Conservation (phyloP, 2,113 vertebrate species). For the Oryzias curvinotus region DNA sequence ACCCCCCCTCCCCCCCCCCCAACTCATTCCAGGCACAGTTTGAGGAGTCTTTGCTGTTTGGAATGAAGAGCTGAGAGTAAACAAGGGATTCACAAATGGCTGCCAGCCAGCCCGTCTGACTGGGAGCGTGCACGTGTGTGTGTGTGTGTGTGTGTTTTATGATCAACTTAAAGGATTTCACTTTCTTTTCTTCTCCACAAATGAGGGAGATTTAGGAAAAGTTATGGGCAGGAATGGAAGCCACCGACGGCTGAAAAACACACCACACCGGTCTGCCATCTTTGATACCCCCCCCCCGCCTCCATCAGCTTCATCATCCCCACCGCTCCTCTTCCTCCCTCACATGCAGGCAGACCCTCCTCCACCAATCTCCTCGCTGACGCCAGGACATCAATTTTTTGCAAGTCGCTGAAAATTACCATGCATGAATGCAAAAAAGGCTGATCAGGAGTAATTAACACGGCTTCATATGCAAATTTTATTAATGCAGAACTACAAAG, state of each 20-base stretch:
- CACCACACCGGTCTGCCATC: constrained; percentile 53
- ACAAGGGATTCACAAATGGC: constrained; percentile 65
- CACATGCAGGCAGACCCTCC: constrained; percentile 33
- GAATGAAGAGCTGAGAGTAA: constrained; percentile 58
- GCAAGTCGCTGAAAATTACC: constrained; percentile 99
- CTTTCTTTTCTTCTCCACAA: constrained; percentile 54
- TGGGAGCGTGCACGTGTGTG: neutral
- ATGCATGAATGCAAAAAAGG: constrained; percentile 99
- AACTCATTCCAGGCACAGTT: constrained; percentile 25
- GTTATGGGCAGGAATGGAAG: constrained; percentile 22
- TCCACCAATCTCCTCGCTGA: constrained; percentile 79
- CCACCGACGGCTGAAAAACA: constrained; percentile 21
- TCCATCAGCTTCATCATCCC: constrained; percentile 48
- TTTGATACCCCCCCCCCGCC: constrained; percentile 26
- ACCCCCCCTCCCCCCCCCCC: neutral
- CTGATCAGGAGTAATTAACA: constrained; percentile 99
- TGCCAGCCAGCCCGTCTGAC: constrained; percentile 49
- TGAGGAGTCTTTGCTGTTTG: constrained; percentile 46
- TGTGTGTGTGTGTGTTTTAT: constrained; percentile 1
- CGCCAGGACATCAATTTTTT: constrained; percentile 98
- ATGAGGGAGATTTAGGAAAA: constrained; percentile 59
- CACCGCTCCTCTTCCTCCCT: constrained; percentile 25
- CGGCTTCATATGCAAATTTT: constrained; percentile 99
- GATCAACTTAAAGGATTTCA: constrained; percentile 33
- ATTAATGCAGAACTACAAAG: constrained; percentile 99